phyloP scores from a whole-genome alignment of 2,113 vertebrate genomes.

The Rana temporaria region DNA sequence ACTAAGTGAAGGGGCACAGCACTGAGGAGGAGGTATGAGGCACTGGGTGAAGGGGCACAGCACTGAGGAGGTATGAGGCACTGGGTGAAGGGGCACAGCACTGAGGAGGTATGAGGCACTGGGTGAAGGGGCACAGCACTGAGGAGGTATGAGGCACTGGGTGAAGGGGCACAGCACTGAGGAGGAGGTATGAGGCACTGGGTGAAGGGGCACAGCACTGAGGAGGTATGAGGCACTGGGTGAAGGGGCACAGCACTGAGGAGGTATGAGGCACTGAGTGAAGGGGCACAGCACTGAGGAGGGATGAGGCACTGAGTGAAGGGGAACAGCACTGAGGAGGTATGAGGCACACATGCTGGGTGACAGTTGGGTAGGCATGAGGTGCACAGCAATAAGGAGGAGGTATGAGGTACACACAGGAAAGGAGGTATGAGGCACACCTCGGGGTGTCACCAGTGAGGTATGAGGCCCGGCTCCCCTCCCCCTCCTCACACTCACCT shows the following conservation, averaged over 20 bases:
- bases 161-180: background rate
- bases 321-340: background rate
- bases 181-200: background rate
- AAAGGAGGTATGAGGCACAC: background rate
- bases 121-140: background rate
- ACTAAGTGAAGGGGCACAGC: background rate
- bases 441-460: background rate
- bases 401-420: too few species aligned
- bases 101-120: too few species aligned
- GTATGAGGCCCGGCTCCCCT: background rate
- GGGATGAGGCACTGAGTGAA: background rate
- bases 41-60: background rate
- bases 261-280: background rate
- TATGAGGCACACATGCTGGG: too few species aligned
- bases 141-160: background rate
- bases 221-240: too few species aligned
- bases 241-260: background rate
- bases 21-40: background rate
- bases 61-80: background rate
- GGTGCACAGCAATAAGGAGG: too few species aligned
- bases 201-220: background rate
- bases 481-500: constrained; percentile 65
- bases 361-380: too few species aligned
- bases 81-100: background rate
- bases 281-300: background rate